phyloP scores from a whole-genome alignment of 2,888 invertebrate genomes.

The Mesorhabditis spiculigera region DNA sequence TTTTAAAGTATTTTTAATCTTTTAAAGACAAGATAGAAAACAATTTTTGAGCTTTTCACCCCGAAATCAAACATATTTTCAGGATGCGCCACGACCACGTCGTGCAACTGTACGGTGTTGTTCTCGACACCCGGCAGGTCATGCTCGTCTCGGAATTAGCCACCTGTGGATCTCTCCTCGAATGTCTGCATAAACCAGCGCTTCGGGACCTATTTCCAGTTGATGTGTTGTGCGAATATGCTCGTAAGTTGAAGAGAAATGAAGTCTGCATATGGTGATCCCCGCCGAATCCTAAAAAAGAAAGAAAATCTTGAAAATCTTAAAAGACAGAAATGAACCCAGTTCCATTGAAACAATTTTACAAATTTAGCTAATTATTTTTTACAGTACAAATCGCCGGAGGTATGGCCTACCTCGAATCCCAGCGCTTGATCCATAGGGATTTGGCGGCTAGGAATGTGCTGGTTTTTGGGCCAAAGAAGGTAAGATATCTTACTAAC shows the following conservation, averaged over 20 bases:
- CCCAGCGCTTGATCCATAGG: constrained; percentile 90
- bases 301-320: no score
- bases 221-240: constrained; percentile 86
- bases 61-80: neutral
- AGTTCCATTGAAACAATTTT: no score
- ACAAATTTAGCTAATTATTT: neutral
- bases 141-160: constrained; percentile 88
- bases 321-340: no score
- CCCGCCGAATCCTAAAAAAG: neutral
- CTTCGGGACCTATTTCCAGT: constrained; percentile 86
- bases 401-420: constrained; percentile 95
- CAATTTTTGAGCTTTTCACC: no score
- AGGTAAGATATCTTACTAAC: no score
- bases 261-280: no score
- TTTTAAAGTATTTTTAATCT: no score
- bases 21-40: no score
- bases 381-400: constrained; percentile 74
- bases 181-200: constrained; percentile 89
- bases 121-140: constrained; percentile 81
- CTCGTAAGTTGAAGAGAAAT: constrained; percentile 57
- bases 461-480: constrained; percentile 74
- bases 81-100: constrained; percentile 94
- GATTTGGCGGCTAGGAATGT: constrained; percentile 96
- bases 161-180: constrained; percentile 85
- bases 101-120: constrained; percentile 93